Evolutionary conservation across 2,113 vertebrate genomes (phyloP).

Genomic region (Anoura caudifer): DNA sequence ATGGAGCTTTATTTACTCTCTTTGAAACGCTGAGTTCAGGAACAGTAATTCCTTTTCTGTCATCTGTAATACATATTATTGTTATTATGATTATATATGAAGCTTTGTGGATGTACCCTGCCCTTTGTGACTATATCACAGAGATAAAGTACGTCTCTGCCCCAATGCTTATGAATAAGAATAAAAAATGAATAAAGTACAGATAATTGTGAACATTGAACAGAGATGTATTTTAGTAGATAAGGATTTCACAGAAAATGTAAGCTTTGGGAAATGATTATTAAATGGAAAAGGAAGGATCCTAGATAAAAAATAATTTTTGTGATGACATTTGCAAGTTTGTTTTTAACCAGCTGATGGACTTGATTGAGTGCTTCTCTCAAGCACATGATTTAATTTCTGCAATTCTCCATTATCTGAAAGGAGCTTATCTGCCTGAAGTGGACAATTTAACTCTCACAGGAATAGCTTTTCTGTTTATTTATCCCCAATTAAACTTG

Average conservation of each 20-base stretch:
- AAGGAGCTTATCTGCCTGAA: slow-evolving; percentile 28
- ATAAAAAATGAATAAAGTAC: slow-evolving; percentile 17
- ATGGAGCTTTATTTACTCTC: slow-evolving; percentile 51
- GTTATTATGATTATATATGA: slow-evolving; percentile 60
- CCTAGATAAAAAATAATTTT: slow-evolving; percentile 48
- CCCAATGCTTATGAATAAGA: neutral
- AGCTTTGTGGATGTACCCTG: slow-evolving; percentile 23
- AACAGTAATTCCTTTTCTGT: slow-evolving; percentile 51
- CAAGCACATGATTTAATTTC: slow-evolving; percentile 52
- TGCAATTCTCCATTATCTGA: slow-evolving; percentile 29
- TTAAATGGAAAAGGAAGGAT: slow-evolving; percentile 40
- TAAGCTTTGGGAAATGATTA: slow-evolving; percentile 40
- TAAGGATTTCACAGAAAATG: slow-evolving; percentile 37
- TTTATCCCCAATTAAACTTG: neutral
- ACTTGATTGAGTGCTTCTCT: slow-evolving; percentile 24
- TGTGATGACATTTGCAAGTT: neutral
- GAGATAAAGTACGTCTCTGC: slow-evolving; percentile 17
- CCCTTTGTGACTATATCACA: slow-evolving; percentile 35
- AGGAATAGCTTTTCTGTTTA: slow-evolving; percentile 29
- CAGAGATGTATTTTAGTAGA: slow-evolving; percentile 24
- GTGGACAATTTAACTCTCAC: slow-evolving; percentile 48
- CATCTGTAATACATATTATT: slow-evolving; percentile 51
- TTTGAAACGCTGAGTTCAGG: slow-evolving; percentile 46
- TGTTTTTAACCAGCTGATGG: slow-evolving; percentile 50
- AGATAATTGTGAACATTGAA: slow-evolving; percentile 47